phyloP scores from a whole-genome alignment of 2,113 vertebrate genomes.

The Hylia prasina region DNA sequence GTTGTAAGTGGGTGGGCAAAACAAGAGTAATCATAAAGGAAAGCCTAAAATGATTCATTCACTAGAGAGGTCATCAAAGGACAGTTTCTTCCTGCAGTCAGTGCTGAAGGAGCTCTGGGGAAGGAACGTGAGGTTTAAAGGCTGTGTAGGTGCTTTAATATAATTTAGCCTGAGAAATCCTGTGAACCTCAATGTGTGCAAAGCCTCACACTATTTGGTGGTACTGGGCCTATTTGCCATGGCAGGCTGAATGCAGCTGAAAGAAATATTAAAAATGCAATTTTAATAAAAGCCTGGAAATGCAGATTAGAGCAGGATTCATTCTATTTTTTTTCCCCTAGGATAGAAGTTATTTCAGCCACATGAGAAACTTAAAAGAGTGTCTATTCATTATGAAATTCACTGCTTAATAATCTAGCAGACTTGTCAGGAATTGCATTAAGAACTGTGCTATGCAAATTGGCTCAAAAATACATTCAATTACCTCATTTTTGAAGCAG shows the following conservation, averaged over 20 bases:
- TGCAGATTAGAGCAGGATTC: background rate
- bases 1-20: background rate
- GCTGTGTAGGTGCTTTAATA: background rate
- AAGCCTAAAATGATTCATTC: background rate
- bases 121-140: background rate
- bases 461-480: background rate
- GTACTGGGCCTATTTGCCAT: background rate
- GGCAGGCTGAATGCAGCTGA: background rate
- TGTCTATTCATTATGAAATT: background rate
- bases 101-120: background rate
- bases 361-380: background rate
- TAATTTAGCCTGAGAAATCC: background rate
- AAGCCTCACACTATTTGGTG: background rate
- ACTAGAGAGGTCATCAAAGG: background rate
- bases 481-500: background rate
- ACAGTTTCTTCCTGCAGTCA: background rate
- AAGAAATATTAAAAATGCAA: background rate
- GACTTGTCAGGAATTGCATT: background rate
- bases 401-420: background rate
- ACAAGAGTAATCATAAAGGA: background rate
- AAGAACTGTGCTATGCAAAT: background rate
- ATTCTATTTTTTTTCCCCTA: background rate
- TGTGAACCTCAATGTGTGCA: background rate
- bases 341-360: background rate
- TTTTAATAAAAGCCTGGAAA: background rate